Conservation (phyloP, 2,888 invertebrate species). For the Andrena camellia region DNA sequence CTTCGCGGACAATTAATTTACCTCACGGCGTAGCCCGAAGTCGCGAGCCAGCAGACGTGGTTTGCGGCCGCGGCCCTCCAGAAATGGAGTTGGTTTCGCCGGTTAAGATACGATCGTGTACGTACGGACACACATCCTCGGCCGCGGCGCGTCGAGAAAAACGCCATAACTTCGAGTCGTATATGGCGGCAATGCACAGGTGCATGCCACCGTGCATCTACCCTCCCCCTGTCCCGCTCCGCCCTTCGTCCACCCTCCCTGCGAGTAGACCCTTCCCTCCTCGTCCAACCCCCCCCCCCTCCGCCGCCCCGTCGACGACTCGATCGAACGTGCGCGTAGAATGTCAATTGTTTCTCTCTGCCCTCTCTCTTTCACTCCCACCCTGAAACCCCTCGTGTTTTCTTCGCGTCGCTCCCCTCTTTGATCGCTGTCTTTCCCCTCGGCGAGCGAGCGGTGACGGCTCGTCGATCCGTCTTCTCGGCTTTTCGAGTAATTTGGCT, state of each 20-base stretch:
- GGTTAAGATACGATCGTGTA: slow-evolving; percentile 82
- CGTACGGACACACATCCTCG: slow-evolving; percentile 62
- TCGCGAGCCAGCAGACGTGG: slow-evolving; percentile 56
- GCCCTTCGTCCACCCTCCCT: slow-evolving; percentile 58
- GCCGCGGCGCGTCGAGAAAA: slow-evolving; percentile 77
- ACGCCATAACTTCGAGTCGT: slow-evolving; percentile 84
- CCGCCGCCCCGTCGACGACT: slow-evolving; percentile 50
- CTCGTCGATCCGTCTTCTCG: background rate
- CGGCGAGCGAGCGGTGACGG: background rate
- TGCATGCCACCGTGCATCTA: slow-evolving; percentile 78
- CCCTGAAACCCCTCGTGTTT: slow-evolving; percentile 29
- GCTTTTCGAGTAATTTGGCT: too few species aligned
- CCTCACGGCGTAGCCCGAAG: slow-evolving; percentile 57
- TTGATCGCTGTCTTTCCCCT: slow-evolving; percentile 46
- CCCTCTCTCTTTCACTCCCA: slow-evolving; percentile 41
- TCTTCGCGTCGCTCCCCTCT: slow-evolving; percentile 16
- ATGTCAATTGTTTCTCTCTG: slow-evolving; percentile 81
- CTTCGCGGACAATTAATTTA: slow-evolving; percentile 77
- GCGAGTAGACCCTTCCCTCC: slow-evolving; percentile 61
- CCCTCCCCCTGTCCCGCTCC: slow-evolving; percentile 52
- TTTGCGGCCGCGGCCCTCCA: slow-evolving; percentile 75
- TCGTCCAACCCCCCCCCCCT: slow-evolving; percentile 23
- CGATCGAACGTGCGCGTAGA: slow-evolving; percentile 78
- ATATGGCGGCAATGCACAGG: slow-evolving; percentile 84
- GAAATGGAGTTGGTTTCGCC: slow-evolving; percentile 84